Conservation (phyloP, 2,113 vertebrate genomes). For the Aramus guarauna region DNA sequence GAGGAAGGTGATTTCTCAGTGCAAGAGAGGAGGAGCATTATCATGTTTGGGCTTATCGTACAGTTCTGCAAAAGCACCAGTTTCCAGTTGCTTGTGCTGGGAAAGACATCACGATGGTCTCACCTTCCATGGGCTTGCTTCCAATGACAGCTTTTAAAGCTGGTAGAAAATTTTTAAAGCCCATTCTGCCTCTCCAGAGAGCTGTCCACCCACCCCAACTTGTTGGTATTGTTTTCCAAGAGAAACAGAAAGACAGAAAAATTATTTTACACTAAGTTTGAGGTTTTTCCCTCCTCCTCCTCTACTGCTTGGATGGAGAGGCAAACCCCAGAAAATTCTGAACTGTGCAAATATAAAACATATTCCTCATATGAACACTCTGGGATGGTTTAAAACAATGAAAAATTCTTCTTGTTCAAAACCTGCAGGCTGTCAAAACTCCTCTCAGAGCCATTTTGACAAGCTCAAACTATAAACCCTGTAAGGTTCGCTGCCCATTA, state of each 20-base stretch:
- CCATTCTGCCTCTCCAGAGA: neutral
- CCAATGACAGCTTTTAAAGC: neutral
- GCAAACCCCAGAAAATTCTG: neutral
- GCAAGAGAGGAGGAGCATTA: neutral
- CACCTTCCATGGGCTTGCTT: neutral
- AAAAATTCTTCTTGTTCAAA: neutral
- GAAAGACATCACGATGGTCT: neutral
- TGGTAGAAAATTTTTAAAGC: neutral
- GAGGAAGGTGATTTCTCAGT: neutral
- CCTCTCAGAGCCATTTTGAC: slow-evolving; percentile 6
- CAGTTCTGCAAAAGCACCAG: rapidly evolving
- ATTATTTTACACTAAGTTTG: neutral
- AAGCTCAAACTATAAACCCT: slow-evolving; percentile 5
- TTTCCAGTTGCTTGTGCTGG: neutral
- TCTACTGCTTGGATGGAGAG: neutral
- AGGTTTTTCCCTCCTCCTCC: neutral
- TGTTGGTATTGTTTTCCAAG: neutral
- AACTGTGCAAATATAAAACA: neutral
- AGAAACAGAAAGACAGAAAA: neutral
- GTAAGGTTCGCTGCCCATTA: neutral
- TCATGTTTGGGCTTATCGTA: neutral
- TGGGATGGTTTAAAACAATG: neutral
- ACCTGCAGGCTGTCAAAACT: slow-evolving; percentile 20
- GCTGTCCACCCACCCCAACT: neutral
- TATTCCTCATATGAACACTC: neutral